Conservation (phyloP, 2,797 vertebrate genomes). For the Crocidura indochinensis region DNA sequence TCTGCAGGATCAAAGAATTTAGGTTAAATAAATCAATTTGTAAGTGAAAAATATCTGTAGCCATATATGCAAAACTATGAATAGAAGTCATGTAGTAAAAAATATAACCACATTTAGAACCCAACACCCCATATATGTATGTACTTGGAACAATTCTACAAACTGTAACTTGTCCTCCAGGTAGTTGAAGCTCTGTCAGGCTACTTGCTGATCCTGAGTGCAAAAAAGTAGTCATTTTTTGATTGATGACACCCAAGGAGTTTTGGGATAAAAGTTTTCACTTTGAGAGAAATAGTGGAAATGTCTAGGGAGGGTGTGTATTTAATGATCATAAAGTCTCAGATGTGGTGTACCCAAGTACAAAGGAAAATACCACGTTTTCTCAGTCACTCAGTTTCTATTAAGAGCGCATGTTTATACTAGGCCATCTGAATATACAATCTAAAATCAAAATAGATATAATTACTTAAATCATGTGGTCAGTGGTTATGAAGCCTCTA, state of each 20-base stretch:
- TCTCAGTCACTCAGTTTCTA: too few relatives aligned
- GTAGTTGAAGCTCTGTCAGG: background rate
- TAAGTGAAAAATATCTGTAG: too few relatives aligned
- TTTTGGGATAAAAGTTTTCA: background rate
- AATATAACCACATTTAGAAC: too few relatives aligned
- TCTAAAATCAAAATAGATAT: accelerated
- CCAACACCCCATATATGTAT: too few relatives aligned
- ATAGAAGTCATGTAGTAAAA: too few relatives aligned
- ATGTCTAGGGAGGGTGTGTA: background rate
- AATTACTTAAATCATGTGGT: too few relatives aligned
- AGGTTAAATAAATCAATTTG: too few relatives aligned
- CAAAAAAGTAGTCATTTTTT: background rate
- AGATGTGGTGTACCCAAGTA: accelerated
- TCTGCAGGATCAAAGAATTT: too few relatives aligned
- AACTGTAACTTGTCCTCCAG: background rate
- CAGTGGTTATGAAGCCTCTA: background rate
- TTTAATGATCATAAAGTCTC: background rate
- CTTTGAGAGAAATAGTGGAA: background rate
- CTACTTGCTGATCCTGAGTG: background rate
- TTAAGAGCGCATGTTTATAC: background rate
- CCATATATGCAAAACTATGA: too few relatives aligned
- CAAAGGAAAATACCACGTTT: background rate
- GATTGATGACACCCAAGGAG: background rate
- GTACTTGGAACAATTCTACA: background rate
- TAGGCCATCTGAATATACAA: background rate